Base-by-base conservation (phyloP, 2,888 invertebrate species). In the Nezara viridula region DNA sequence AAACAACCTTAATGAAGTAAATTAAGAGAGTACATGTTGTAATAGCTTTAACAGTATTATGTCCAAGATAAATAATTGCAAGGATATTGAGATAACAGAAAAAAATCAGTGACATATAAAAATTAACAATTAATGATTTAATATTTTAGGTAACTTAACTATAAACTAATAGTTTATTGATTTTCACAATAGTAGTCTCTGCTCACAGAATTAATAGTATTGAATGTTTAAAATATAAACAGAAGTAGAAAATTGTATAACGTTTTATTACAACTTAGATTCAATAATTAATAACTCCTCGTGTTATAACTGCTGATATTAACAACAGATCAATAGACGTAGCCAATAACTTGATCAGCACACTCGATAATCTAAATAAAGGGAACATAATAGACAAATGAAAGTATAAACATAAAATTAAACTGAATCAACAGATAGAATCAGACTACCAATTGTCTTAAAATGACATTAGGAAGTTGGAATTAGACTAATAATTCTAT, bases 1-100 rank as follows among this genome's bases (percentile, higher is more conserved):
- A 66, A 5, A 66, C 16, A 66, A 66, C 66, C 66, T 66, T 66
- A 66, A 66, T 66, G 32, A 66, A 66, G 66, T 66, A 32, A 44
- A 44, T 44, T 44, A 44, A n/a, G n/a, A 27, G 27, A 60, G 60
- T 60, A 55, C 55, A 55, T 9, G n/a, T 50, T n/a, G 14, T 55
- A 27, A 60, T 12, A 60, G 60, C 60, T n/a, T 27, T 60, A 66
- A 66, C 14, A 66, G 66, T 66, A 66, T 66, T 37, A 66, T 32
- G 66, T 66, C 32, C 66, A 66, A 66, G 32, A 19, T 16, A 37
- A 37, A 37, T 24, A 6, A 60, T 60, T 66, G 9, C 32, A 10
- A 37, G 32, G 66, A 66, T 66, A 66, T 66, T 66, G 66, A 66
- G 66, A 66, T 66, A 12, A 66, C 66, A 66, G 27, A 27, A 27